phyloP scores from a whole-genome alignment of 2,888 invertebrate genomes.

The Cynaeus angustus region DNA sequence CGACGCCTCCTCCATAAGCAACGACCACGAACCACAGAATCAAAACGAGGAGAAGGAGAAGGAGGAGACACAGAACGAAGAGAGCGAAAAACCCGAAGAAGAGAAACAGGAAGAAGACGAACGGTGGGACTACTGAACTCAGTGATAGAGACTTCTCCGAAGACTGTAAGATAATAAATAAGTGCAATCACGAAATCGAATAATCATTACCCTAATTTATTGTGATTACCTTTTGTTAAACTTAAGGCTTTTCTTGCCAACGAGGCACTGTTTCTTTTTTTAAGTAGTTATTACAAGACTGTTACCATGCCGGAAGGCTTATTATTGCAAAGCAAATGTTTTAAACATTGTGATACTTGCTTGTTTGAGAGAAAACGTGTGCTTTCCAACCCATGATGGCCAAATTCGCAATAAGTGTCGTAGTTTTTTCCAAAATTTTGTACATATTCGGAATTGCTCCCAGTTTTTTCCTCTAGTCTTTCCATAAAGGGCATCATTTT shows the following conservation, averaged over 20 bases:
- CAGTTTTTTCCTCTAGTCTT: constrained; percentile 59
- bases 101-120: constrained; percentile 77
- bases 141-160: constrained; percentile 48
- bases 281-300: constrained; percentile 70
- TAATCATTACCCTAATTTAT: constrained; percentile 66
- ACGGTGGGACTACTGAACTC: constrained; percentile 76
- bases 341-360: constrained; percentile 72
- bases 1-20: constrained; percentile 71
- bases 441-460: constrained; percentile 44
- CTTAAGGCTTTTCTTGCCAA: constrained; percentile 55
- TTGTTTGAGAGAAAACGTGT: constrained; percentile 63
- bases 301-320: constrained; percentile 66
- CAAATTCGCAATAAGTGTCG: constrained; percentile 66
- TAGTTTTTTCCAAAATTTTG: constrained; percentile 57
- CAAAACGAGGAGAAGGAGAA: constrained; percentile 60
- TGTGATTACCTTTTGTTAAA: constrained; percentile 65
- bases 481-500: constrained; percentile 59
- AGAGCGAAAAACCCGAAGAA: constrained; percentile 59
- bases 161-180: constrained; percentile 58
- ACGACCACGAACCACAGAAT: constrained; percentile 58
- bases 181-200: constrained; percentile 67
- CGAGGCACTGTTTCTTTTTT: constrained; percentile 57
- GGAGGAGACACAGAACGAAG: constrained; percentile 56
- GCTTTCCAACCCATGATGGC: constrained; percentile 65
- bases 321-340: constrained; percentile 68